Evolutionary conservation across 1,140 invertebrate genomes (phyloP).

Genomic region (Aphidius ervi): DNA sequence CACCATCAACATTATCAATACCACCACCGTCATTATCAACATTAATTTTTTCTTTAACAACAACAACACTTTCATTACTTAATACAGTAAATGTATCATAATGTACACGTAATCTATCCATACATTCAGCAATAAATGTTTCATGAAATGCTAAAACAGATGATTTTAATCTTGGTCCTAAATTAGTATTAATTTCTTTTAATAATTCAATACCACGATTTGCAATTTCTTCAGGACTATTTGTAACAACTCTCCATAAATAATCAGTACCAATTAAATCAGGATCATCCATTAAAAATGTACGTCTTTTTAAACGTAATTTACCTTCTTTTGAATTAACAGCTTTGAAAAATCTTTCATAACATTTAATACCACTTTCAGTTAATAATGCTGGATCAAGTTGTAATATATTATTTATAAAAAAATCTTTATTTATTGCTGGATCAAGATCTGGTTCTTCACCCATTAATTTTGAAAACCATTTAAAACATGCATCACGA

Average conservation of each 20-base stretch:
- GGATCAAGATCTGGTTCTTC: slow-evolving; percentile 96
- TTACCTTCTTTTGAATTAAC: slow-evolving; percentile 95
- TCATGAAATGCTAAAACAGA: slow-evolving; percentile 77
- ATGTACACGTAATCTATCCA: slow-evolving; percentile 81
- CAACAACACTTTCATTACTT: slow-evolving; percentile 56
- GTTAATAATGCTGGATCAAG: slow-evolving; percentile 88
- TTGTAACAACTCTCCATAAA: slow-evolving; percentile 89
- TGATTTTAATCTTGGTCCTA: slow-evolving; percentile 79
- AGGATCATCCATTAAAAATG: slow-evolving; percentile 75
- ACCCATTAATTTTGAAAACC: slow-evolving; percentile 98
- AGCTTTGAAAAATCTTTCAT: slow-evolving; percentile 93
- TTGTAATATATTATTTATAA: slow-evolving; percentile 91
- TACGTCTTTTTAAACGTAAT: slow-evolving; percentile 80
- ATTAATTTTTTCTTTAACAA: slow-evolving; percentile 52
- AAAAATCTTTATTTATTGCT: slow-evolving; percentile 94
- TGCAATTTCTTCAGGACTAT: slow-evolving; percentile 87
- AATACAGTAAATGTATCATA: slow-evolving; percentile 68
- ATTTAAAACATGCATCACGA: slow-evolving; percentile 95
- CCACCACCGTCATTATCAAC: slow-evolving; percentile 53
- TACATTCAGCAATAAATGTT: slow-evolving; percentile 85
- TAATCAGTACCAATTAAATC: slow-evolving; percentile 96
- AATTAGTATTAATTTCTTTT: slow-evolving; percentile 90
- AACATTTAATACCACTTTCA: slow-evolving; percentile 94
- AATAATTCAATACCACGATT: slow-evolving; percentile 85
- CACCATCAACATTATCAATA: slow-evolving; percentile 47